Evolutionary conservation across 1,140 invertebrate species (phyloP).

Genomic region (Dendroctonus valens): DNA sequence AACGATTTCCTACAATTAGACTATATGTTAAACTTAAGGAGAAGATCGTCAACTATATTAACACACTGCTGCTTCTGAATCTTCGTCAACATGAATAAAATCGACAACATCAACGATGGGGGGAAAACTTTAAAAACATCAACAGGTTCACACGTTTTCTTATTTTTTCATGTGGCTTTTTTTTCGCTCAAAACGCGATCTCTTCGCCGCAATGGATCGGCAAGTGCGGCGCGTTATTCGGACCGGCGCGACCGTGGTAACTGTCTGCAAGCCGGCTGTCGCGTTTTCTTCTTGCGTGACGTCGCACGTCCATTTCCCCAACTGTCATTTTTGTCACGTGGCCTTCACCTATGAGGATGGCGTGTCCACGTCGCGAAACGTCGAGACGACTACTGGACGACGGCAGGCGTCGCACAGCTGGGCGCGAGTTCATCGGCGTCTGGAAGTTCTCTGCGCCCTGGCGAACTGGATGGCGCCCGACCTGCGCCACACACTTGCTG

Average conservation of each 20-base stretch:
- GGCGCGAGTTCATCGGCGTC: conserved; percentile 21
- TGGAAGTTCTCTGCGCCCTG: conserved; percentile 15
- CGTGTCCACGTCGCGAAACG: conserved; percentile 20
- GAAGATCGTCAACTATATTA: conserved; percentile 5
- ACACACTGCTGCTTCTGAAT: neutral
- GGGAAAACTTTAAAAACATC: conserved; percentile 24
- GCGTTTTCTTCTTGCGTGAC: conserved; percentile 26
- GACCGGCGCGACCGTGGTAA: conserved; percentile 14
- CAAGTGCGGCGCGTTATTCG: conserved; percentile 22
- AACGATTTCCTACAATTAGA: neutral
- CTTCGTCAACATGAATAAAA: conserved; percentile 15
- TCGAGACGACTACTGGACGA: conserved; percentile 20
- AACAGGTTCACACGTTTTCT: conserved; percentile 18
- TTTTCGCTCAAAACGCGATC: neutral
- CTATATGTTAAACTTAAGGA: neutral
- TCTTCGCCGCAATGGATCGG: conserved; percentile 4
- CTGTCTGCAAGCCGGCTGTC: conserved; percentile 26
- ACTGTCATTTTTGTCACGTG: conserved; percentile 12
- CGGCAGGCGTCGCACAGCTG: conserved; percentile 12
- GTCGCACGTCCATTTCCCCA: conserved; percentile 20
- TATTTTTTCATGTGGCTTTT: too few species aligned
- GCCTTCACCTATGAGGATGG: conserved; percentile 10
- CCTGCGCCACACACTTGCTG: conserved; percentile 13
- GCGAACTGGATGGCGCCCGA: conserved; percentile 6
- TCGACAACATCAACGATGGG: conserved; percentile 15